A percentile compares a stretch with the other conserved stretches of the same genome.
Evolutionary conservation across 2,113 vertebrate genomes (phyloP).

Genomic region (Tetrao urogallus): DNA sequence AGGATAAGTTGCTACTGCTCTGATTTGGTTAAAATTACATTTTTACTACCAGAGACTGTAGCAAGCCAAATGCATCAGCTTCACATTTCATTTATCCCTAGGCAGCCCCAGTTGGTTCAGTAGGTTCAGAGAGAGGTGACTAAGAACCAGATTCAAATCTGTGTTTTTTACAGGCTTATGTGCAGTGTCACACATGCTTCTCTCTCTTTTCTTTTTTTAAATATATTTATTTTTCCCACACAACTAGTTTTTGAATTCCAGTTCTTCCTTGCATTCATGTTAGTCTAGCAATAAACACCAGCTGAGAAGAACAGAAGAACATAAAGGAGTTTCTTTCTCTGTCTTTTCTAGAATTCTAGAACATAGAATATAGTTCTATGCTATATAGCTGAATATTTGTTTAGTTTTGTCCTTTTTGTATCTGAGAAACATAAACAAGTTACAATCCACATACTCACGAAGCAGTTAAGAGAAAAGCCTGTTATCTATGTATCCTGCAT

Average conservation of each 20-base stretch:
- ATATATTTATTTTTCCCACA: neutral
- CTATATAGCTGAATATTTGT: neutral
- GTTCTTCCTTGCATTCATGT: constrained; percentile 5
- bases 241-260: constrained; percentile 8
- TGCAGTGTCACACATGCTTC: constrained; percentile 32
- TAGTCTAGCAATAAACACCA: constrained; percentile 22
- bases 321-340: neutral
- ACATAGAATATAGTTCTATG: neutral
- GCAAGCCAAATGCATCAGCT: constrained; percentile 39
- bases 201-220: neutral
- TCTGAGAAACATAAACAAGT: neutral
- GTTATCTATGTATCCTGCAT: neutral
- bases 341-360: neutral
- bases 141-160: neutral
- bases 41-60: constrained; percentile 19
- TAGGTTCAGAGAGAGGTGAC: constrained; percentile 14
- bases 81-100: constrained; percentile 43
- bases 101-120: constrained; percentile 7
- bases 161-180: constrained; percentile 13
- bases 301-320: neutral
- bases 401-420: neutral
- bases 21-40: constrained; percentile 20
- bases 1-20: constrained; percentile 22
- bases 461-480: neutral
- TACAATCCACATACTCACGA: neutral